A percentile compares a stretch with the other conserved stretches of the same genome.
These are phyloP conservation scores for Ectemnius lituratus DNA, from an alignment of 2,888 invertebrate species.

Conservation along the genomic window DNA sequence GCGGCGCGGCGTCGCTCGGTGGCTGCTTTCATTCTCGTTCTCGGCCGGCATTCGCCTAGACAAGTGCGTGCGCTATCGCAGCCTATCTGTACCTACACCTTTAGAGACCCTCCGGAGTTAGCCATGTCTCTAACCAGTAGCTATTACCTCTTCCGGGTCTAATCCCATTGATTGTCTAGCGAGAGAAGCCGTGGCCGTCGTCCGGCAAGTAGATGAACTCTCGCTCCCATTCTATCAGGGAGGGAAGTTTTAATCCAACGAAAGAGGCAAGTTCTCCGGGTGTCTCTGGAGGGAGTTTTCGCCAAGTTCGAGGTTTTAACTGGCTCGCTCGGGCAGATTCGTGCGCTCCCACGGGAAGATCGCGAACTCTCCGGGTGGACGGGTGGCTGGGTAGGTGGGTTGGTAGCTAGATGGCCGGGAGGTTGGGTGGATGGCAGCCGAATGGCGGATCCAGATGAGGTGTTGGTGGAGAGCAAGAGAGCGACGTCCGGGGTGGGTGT, in stretches of 20 bases:
- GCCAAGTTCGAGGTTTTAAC: constrained; percentile 31
- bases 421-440: neutral
- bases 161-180: neutral
- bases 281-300: constrained; percentile 17
- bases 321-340: constrained; percentile 45
- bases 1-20: constrained; percentile 16
- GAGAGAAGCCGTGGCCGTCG: neutral
- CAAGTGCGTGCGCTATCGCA: constrained; percentile 37
- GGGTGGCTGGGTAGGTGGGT: constrained; percentile 72
- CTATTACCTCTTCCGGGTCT: neutral
- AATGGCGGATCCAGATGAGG: constrained; percentile 61
- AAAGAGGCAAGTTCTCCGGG: neutral
- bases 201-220: neutral
- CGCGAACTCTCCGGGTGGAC: neutral
- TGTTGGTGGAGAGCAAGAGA: constrained; percentile 76
- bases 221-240: neutral
- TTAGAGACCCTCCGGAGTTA: neutral
- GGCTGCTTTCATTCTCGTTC: constrained; percentile 21
- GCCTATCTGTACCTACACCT: neutral
- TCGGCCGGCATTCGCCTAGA: neutral
- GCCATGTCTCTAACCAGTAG: neutral
- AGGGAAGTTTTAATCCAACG: constrained; percentile 30
- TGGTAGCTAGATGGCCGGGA: neutral
- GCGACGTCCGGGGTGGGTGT: constrained; percentile 51
- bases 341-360: constrained; percentile 54